These are phyloP conservation scores for Aethes cnicana DNA, from an alignment of 2,888 invertebrate genomes.

Conservation along the genomic window DNA sequence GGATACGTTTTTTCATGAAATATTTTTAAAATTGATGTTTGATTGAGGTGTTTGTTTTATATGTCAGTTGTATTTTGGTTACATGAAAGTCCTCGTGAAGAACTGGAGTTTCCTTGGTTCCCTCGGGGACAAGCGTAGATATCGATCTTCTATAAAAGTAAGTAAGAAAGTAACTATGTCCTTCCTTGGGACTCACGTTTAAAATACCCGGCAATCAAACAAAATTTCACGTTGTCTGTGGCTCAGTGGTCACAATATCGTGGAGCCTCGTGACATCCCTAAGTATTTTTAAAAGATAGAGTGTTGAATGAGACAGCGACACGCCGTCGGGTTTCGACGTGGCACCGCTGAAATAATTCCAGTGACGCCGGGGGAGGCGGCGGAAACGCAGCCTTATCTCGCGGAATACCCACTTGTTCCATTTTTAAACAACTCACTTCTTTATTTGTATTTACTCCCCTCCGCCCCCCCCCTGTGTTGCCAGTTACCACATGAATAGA, in stretches of 20 bases:
- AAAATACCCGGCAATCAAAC: too few relatives aligned
- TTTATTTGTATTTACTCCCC: conserved; percentile 75
- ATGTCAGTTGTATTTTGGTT: too few relatives aligned
- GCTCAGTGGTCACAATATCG: too few relatives aligned
- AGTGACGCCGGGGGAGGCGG: conserved; percentile 62
- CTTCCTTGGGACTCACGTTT: too few relatives aligned
- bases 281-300: conserved; percentile 76
- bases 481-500: conserved; percentile 78
- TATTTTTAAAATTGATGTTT: too few relatives aligned
- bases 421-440: conserved; percentile 82
- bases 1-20: too few relatives aligned
- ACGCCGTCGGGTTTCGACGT: conserved; percentile 73
- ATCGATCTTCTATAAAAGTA: too few relatives aligned
- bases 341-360: conserved; percentile 80
- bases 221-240: too few relatives aligned
- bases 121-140: too few relatives aligned
- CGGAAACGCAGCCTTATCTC: conserved; percentile 82
- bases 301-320: conserved; percentile 76
- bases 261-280: conserved; percentile 49
- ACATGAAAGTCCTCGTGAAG: too few relatives aligned
- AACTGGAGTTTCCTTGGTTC: too few relatives aligned
- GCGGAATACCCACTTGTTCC: conserved; percentile 78
- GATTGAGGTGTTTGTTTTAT: not conserved
- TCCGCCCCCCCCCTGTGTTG: conserved; percentile 53
- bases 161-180: too few relatives aligned